Base-by-base conservation (phyloP, 2,797 vertebrate species). In the Pseudomugil gertrudae region DNA sequence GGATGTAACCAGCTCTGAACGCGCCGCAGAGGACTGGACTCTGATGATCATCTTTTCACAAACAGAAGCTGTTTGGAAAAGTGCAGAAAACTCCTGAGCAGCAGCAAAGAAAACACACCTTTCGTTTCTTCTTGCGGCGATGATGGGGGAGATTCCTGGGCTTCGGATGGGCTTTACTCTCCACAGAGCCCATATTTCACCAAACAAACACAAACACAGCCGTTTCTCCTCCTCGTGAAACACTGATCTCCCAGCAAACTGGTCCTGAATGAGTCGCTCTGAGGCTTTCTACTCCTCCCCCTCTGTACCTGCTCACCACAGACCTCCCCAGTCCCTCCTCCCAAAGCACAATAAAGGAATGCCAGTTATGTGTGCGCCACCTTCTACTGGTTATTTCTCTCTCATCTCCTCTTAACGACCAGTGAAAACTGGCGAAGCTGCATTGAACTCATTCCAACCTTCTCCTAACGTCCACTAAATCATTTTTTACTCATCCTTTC, bases 151-250 rank as follows among this genome's bases (percentile, higher is more conserved):
- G 23, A 27, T 58, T 78, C 59, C 38, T 48, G 52, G 45, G 48
- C 30, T 72, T 63, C 23, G 13, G 10, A 13, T 55, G 65, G 21
- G 73, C 43, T 80, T 75, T 91, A 76, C 91, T 91, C 69, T 74
- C 76, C 0, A 74, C 60, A 56, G 87, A 68, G 72, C 92, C 92
- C 92, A 93, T 93, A 54, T 67, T 30, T 63, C 2, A 0, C 3
- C 17, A n/a, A 53, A 64, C 5, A 5, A 53, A 50, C 11, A 72
- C 57, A 29, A 56, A 29, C 56, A 43, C 63, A 63, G 60, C 50
- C n/a, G 59, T 60, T 36, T 5, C 60, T 50, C 11, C 57, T 66
- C 51, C 32, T 26, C 9, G 45, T 14, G 32, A 0, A 21, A 21
- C 50, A 21, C 33, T 11, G 19, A 35, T 47, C 0, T 35, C 47